Conservation (phyloP, 2,113 vertebrate genomes). For the Sebastes schlegelii region DNA sequence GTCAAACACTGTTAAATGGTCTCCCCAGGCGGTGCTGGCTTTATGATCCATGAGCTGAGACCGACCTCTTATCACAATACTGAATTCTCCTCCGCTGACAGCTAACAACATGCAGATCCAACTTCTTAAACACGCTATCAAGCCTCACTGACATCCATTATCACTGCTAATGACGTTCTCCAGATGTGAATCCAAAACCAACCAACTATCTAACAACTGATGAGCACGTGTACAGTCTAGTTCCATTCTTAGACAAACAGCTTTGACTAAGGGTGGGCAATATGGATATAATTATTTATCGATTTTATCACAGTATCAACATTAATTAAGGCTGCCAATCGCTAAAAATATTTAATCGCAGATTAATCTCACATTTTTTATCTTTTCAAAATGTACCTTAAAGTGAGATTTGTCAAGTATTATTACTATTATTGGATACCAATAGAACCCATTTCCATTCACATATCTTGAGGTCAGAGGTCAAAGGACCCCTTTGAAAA, state of each 20-base stretch:
- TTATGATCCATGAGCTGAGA: not conserved
- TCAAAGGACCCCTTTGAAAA: too few species aligned
- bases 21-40: conserved; percentile 5
- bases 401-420: too few species aligned
- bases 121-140: not conserved
- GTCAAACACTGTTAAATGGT: conserved; percentile 33
- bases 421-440: too few species aligned
- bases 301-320: not conserved
- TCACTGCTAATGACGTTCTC: not conserved
- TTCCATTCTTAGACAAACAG: not conserved
- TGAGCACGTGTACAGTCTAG: not conserved
- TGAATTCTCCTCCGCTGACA: not conserved
- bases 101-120: not conserved
- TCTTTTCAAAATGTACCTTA: too few species aligned
- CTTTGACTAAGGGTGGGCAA: not conserved
- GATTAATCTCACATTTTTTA: too few species aligned
- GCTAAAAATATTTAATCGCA: too few species aligned
- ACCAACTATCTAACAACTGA: not conserved
- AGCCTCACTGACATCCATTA: not conserved
- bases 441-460: too few species aligned
- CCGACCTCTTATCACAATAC: not conserved
- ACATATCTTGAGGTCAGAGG: too few species aligned
- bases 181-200: not conserved
- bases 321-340: not conserved
- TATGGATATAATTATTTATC: not conserved